phyloP scores from a whole-genome alignment of 2,888 invertebrate species.

The Nomada fabriciana region DNA sequence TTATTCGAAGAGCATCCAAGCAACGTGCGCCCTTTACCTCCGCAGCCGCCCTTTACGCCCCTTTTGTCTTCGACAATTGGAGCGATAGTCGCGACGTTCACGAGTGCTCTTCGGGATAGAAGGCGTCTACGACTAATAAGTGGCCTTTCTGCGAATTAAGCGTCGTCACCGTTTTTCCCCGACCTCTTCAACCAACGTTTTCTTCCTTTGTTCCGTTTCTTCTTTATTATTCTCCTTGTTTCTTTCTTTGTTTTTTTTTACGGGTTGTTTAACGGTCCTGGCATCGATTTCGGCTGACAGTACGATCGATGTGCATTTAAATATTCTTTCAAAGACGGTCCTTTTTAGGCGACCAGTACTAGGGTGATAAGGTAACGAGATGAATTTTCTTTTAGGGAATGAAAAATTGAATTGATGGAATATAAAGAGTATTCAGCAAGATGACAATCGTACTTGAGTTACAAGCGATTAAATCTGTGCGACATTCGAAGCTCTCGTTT shows the following conservation, averaged over 20 bases:
- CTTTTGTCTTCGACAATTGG: conserved; percentile 67
- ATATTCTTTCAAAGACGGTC: no score
- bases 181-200: not conserved
- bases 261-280: conserved; percentile 21
- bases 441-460: conserved; percentile 35
- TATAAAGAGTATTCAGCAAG: not conserved
- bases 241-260: not conserved
- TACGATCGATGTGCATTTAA: no score
- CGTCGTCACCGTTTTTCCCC: conserved; percentile 55
- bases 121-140: conserved; percentile 61
- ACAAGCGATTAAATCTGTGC: conserved; percentile 52
- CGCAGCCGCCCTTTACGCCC: conserved; percentile 49
- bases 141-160: conserved; percentile 69
- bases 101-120: conserved; percentile 48
- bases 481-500: conserved; percentile 56
- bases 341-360: no score
- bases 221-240: not conserved
- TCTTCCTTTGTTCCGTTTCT: not conserved
- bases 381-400: no score
- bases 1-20: conserved; percentile 62
- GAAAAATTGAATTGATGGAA: no score
- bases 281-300: not conserved
- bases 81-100: conserved; percentile 61
- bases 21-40: conserved; percentile 53
- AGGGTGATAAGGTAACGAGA: no score